Percentiles rank a stretch among this genome's conserved stretches.
Conservation (phyloP, 2,888 invertebrate species). For the Drosophila nr. fundita region DNA sequence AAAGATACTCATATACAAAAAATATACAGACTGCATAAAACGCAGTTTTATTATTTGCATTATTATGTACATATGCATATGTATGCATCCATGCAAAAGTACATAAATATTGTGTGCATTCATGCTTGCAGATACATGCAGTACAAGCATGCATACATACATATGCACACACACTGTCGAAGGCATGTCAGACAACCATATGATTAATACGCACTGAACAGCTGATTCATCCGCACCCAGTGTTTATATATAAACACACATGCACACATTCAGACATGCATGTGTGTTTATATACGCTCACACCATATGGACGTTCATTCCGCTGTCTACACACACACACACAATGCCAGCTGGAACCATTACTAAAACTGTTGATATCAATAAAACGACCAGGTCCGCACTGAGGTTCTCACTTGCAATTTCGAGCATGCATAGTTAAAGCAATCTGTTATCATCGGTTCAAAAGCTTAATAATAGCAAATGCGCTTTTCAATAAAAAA, state of each 20-base stretch:
- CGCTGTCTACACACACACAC: slow-evolving; percentile 22
- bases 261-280: slow-evolving; percentile 13
- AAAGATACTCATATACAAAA: slow-evolving; percentile 13
- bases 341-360: slow-evolving; percentile 61
- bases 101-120: slow-evolving; percentile 9
- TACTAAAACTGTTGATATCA: slow-evolving; percentile 70
- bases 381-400: slow-evolving; percentile 53
- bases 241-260: slow-evolving; percentile 30
- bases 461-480: not conserved
- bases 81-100: not conserved
- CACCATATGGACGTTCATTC: slow-evolving; percentile 41
- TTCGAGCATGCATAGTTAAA: not conserved
- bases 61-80: slow-evolving; percentile 1
- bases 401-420: slow-evolving; percentile 3
- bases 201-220: slow-evolving; percentile 76
- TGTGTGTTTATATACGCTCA: slow-evolving; percentile 24
- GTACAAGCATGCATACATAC: slow-evolving; percentile 9
- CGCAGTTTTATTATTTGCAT: slow-evolving; percentile 13
- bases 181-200: slow-evolving; percentile 67
- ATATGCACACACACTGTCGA: slow-evolving; percentile 32
- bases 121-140: slow-evolving; percentile 9
- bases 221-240: slow-evolving; percentile 67
- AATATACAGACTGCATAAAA: slow-evolving; percentile 18
- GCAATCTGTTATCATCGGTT: not conserved
- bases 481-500: not conserved